Base-by-base conservation (phyloP, 2,797 vertebrate genomes). In the Hafferia zeledoni region DNA sequence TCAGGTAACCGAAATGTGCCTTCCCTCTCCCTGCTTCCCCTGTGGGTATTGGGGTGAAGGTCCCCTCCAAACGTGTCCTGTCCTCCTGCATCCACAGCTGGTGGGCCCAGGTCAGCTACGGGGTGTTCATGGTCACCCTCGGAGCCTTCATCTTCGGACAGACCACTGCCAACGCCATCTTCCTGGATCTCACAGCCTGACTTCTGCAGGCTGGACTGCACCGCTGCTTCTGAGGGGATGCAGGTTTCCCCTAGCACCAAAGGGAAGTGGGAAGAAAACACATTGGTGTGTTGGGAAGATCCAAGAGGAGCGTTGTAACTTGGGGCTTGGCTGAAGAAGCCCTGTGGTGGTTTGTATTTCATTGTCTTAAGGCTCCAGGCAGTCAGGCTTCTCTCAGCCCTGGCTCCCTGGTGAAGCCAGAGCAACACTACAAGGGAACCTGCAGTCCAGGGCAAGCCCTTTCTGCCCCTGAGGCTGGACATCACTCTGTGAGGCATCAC, bases 131-230 rank as follows among this genome's bases (percentile, higher is more conserved):
- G 98, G 98, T 99, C 78, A 98, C 98, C 22, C 94, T 98, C 0
- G 99, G 99, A 95, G 98, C 98, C 2, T 99, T 99, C 97, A 99
- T 99, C 97, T 99, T 99, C 6, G 99, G 99, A 91, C 99, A 99
- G 97, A 99, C 99, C n/a, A 99, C 99, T 13, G 98, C 98, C 81
- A 99, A 99, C 1, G 98, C 99, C 68, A 98, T 99, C 97, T 99
- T 98, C 16, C 97, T 98, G 95, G 99, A 98, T 56, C 96, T 98
- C 68, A 94, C 96, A 83, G 97, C 97, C 65, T 98, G 96, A 97
- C n/a, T 91, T 22, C 63, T 80, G n/a, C 17, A 52, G 74, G 37
- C 75, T 33, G 61, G 53, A 43, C 49, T 9, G 4, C 10, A 33
- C 55, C 64, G 37, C 63, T 88, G 88, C 86, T 74, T 47, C 67